Evolutionary conservation across 2,797 vertebrate species (phyloP).

Genomic region (Sebastes minor): DNA sequence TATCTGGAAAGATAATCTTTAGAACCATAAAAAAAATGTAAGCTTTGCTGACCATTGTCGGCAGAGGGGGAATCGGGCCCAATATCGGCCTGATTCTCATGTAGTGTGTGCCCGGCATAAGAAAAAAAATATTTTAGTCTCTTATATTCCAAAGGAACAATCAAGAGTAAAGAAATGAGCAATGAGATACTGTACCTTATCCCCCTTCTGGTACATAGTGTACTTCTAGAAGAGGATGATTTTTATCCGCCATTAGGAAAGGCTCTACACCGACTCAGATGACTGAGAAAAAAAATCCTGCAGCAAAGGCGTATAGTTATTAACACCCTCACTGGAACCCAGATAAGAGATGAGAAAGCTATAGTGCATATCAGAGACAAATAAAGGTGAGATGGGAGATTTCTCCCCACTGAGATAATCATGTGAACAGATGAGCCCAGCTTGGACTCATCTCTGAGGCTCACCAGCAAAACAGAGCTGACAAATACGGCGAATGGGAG

Average conservation of each 20-base stretch:
- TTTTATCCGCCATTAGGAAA: conserved; percentile 57
- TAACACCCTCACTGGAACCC: conserved; percentile 30
- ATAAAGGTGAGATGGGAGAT: conserved; percentile 71
- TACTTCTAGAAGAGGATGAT: conserved; percentile 51
- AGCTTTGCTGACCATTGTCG: no score
- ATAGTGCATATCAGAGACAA: conserved; percentile 49
- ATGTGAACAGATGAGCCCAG: conserved; percentile 61
- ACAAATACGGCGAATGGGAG: conserved; percentile 56
- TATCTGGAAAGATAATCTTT: no score
- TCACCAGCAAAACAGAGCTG: conserved; percentile 63
- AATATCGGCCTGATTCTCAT: no score
- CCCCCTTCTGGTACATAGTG: conserved; percentile 19
- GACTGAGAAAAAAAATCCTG: conserved; percentile 29
- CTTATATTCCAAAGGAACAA: conserved; percentile 9
- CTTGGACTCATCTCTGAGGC: conserved; percentile 47
- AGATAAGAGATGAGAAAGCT: conserved; percentile 56
- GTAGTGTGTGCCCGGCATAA: background rate
- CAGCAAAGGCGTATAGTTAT: conserved; percentile 20
- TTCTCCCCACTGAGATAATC: conserved; percentile 60
- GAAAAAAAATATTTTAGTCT: conserved; percentile 4
- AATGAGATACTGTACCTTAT: conserved; percentile 36
- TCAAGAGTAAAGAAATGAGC: conserved; percentile 21
- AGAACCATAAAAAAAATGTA: no score
- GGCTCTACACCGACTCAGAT: conserved; percentile 2
- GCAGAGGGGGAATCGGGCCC: no score